These are phyloP conservation scores for Stomatorhinus ivindoensis DNA, from an alignment of 2,113 vertebrate genomes.

Conservation along the genomic window DNA sequence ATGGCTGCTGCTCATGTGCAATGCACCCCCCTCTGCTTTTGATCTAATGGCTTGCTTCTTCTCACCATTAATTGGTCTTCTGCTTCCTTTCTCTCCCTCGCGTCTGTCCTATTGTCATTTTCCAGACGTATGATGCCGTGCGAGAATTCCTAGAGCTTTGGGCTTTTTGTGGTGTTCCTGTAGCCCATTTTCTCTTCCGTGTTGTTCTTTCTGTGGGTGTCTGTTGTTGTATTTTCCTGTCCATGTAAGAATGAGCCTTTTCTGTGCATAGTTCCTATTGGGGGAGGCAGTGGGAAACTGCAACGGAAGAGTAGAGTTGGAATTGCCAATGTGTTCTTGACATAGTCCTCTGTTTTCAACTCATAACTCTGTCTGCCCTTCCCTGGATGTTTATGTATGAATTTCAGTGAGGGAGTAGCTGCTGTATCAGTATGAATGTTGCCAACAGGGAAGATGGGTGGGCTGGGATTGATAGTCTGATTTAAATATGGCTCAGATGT, in stretches of 20 bases:
- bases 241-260: neutral
- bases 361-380: neutral
- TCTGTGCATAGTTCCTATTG: neutral
- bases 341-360: neutral
- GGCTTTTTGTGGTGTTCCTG: neutral
- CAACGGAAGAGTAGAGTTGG: neutral
- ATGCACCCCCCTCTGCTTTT: conserved; percentile 25
- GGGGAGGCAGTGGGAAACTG: neutral
- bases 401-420: conserved; percentile 18
- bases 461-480: conserved; percentile 9
- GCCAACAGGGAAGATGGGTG: conserved; percentile 1
- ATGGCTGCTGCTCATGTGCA: conserved; percentile 28
- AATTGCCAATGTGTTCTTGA: neutral
- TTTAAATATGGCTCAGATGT: conserved; percentile 13
- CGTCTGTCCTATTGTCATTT: neutral
- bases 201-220: neutral
- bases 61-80: conserved; percentile 12
- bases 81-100: conserved; percentile 26
- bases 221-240: conserved; percentile 5
- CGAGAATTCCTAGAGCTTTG: neutral
- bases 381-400: conserved; percentile 16
- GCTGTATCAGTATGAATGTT: conserved; percentile 21
- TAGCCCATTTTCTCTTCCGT: neutral
- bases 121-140: neutral
- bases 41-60: conserved; percentile 30